phyloP scores from a whole-genome alignment of 2,888 invertebrate genomes.

The Sclerodermus sp. region DNA sequence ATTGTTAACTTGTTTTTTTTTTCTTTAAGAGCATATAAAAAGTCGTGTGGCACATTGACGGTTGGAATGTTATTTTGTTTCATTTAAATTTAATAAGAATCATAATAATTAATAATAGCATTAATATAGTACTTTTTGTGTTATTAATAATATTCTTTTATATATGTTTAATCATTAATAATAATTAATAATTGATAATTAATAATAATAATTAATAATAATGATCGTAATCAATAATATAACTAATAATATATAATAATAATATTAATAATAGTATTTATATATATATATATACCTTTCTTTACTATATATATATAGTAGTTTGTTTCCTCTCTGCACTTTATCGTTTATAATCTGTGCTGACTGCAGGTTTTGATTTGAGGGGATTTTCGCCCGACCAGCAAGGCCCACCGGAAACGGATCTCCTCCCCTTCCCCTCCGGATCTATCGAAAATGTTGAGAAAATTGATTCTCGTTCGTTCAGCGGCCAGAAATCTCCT shows the following conservation, averaged over 20 bases:
- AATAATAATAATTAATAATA: slow-evolving; percentile 10
- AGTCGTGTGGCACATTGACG: slow-evolving; percentile 67
- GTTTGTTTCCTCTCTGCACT: slow-evolving; percentile 54
- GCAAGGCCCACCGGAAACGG: background rate
- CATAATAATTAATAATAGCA: slow-evolving; percentile 43
- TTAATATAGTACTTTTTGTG: slow-evolving; percentile 52
- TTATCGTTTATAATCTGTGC: slow-evolving; percentile 49
- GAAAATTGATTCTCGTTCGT: too few species aligned
- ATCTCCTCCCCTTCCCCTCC: background rate
- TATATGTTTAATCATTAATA: slow-evolving; percentile 33
- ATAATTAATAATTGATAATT: too few species aligned
- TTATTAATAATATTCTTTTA: slow-evolving; percentile 43
- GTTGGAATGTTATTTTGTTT: slow-evolving; percentile 63
- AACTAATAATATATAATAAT: slow-evolving; percentile 10
- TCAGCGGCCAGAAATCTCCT: too few species aligned
- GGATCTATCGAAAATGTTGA: too few species aligned
- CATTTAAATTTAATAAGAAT: slow-evolving; percentile 46
- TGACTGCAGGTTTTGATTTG: slow-evolving; percentile 57
- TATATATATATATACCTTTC: slow-evolving; percentile 41
- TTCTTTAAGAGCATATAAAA: slow-evolving; percentile 54
- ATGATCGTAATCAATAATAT: slow-evolving; percentile 15
- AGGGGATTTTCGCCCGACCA: slow-evolving; percentile 42
- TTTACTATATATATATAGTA: slow-evolving; percentile 51
- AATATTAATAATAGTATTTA: slow-evolving; percentile 26
- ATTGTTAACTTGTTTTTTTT: slow-evolving; percentile 19